These are phyloP conservation scores for Eulemur coronatus DNA, from an alignment of 2,797 vertebrate genomes.

Conservation along the genomic window DNA sequence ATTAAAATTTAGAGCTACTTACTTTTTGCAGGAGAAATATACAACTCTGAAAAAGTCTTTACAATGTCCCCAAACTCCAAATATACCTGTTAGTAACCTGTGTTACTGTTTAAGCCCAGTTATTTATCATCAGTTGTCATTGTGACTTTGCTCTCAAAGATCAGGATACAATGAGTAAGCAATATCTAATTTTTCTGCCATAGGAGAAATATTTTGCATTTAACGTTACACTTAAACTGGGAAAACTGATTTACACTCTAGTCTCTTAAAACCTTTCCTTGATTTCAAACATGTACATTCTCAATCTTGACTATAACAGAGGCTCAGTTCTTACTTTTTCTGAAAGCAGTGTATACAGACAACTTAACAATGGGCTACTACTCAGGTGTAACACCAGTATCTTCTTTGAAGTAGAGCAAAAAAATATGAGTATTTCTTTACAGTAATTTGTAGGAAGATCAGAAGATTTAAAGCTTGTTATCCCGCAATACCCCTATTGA, in stretches of 20 bases:
- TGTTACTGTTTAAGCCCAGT: background rate
- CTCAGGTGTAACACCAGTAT: background rate
- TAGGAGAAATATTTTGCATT: background rate
- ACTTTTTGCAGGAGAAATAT: background rate
- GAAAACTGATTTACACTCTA: background rate
- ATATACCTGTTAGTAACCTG: background rate
- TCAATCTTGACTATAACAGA: background rate
- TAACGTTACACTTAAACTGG: background rate
- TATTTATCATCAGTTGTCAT: background rate
- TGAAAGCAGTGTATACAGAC: background rate
- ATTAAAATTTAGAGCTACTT: background rate
- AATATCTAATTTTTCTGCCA: no score
- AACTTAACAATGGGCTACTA: background rate
- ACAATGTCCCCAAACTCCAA: background rate
- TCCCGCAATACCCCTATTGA: background rate
- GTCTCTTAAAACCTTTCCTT: background rate
- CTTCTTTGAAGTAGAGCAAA: background rate
- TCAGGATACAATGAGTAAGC: background rate
- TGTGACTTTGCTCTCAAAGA: background rate
- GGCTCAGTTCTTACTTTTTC: background rate
- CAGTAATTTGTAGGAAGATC: background rate
- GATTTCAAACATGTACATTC: background rate
- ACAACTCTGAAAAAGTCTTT: background rate
- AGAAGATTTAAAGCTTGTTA: background rate
- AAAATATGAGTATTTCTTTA: background rate